phyloP scores from a whole-genome alignment of 1,140 invertebrate species.

The Teleogryllus occipitalis region DNA sequence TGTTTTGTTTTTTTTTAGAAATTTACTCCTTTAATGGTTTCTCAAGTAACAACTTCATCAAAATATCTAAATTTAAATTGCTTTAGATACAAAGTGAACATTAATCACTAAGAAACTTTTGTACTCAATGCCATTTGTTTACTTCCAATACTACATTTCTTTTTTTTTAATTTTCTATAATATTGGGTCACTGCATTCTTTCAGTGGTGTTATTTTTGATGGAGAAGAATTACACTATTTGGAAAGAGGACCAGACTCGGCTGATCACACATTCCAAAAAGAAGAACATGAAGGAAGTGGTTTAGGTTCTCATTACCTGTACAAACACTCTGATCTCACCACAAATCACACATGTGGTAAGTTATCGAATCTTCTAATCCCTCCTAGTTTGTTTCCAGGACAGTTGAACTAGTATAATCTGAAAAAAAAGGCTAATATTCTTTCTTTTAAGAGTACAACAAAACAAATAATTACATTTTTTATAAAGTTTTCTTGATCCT shows the following conservation, averaged over 20 bases:
- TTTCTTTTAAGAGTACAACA: too few relatives aligned
- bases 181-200: constrained; percentile 17
- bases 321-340: constrained; percentile 58
- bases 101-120: not conserved
- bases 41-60: too few relatives aligned
- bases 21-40: too few relatives aligned
- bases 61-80: too few relatives aligned
- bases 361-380: constrained; percentile 16
- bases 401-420: too few relatives aligned
- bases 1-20: too few relatives aligned
- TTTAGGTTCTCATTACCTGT: constrained; percentile 47
- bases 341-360: constrained; percentile 61
- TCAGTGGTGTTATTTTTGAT: constrained; percentile 71
- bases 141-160: not conserved
- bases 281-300: constrained; percentile 28
- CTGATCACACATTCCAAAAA: constrained; percentile 25
- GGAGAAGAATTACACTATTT: constrained; percentile 69
- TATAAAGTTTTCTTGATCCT: too few relatives aligned
- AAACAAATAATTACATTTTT: too few relatives aligned
- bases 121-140: not conserved
- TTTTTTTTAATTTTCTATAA: too few relatives aligned
- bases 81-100: not conserved
- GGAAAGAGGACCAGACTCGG: constrained; percentile 40
- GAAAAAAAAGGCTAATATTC: too few relatives aligned
- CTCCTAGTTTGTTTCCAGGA: too few relatives aligned